phyloP scores from a whole-genome alignment of 2,888 invertebrate genomes.

The Cheilosia variabilis region DNA sequence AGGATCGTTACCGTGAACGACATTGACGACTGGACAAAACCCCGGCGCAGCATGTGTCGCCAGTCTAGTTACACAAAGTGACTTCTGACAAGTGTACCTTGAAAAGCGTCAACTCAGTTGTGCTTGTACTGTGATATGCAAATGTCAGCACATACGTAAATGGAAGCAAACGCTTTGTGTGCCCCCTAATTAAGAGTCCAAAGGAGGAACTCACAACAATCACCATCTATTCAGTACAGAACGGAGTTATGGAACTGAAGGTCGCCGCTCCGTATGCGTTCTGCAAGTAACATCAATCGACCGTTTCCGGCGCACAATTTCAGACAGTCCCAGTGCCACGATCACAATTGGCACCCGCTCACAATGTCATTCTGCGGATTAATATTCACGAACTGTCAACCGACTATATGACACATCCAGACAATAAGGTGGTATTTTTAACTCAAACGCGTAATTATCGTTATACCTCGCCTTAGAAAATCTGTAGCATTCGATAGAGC shows the following conservation, averaged over 20 bases:
- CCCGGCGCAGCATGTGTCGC: slow-evolving; percentile 48
- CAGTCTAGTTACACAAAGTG: slow-evolving; percentile 55
- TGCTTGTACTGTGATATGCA: slow-evolving; percentile 38
- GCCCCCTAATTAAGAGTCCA: slow-evolving; percentile 64
- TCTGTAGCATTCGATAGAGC: slow-evolving; percentile 51
- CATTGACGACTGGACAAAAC: slow-evolving; percentile 46
- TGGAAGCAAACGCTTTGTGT: slow-evolving; percentile 31
- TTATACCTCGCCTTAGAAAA: slow-evolving; percentile 62
- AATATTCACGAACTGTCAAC: slow-evolving; percentile 66
- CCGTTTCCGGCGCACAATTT: slow-evolving; percentile 58
- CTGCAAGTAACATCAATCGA: slow-evolving; percentile 38
- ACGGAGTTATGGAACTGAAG: slow-evolving; percentile 64
- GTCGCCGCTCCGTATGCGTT: slow-evolving; percentile 54
- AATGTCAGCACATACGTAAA: slow-evolving; percentile 30
- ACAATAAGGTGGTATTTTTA: slow-evolving; percentile 51
- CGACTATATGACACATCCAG: slow-evolving; percentile 59
- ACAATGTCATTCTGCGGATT: slow-evolving; percentile 66
- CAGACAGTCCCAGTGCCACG: slow-evolving; percentile 30
- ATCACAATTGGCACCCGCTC: slow-evolving; percentile 66
- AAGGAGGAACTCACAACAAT: slow-evolving; percentile 51
- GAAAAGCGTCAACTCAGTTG: slow-evolving; percentile 49
- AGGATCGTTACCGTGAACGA: slow-evolving; percentile 45
- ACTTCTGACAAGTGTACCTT: slow-evolving; percentile 69
- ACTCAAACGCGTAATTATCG: slow-evolving; percentile 48
- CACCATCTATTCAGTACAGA: slow-evolving; percentile 13